phyloP scores from a whole-genome alignment of 1,140 invertebrate genomes.

The Latrodectus geometricus region DNA sequence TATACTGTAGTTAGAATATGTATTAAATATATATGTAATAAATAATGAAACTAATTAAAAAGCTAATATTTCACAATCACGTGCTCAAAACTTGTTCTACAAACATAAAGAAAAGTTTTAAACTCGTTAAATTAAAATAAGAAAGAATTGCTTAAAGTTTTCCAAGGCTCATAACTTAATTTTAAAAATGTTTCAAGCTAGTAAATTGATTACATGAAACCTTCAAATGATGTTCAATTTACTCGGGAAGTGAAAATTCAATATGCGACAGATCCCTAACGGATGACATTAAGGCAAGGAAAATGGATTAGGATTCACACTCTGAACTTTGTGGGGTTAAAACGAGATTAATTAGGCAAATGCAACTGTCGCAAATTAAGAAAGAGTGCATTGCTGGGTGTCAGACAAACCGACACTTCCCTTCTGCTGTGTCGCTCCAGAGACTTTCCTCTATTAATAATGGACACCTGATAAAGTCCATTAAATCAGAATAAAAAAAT shows the following conservation, averaged over 20 bases:
- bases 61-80: too few relatives aligned
- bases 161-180: too few relatives aligned
- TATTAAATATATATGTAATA: too few relatives aligned
- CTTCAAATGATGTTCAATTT: neutral
- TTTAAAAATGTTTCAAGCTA: too few relatives aligned
- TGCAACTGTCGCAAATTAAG: slow-evolving; percentile 49
- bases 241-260: neutral
- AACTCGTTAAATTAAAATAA: too few relatives aligned
- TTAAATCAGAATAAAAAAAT: neutral
- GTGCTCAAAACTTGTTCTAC: too few relatives aligned
- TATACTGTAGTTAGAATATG: too few relatives aligned
- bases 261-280: slow-evolving; percentile 28
- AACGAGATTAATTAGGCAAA: slow-evolving; percentile 55
- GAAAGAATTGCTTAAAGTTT: too few relatives aligned
- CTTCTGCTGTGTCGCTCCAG: neutral
- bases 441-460: neutral
- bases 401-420: neutral
- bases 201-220: neutral
- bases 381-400: slow-evolving; percentile 6
- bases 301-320: neutral
- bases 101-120: too few relatives aligned
- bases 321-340: slow-evolving; percentile 29
- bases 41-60: too few relatives aligned
- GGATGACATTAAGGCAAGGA: slow-evolving; percentile 5
- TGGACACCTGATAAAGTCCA: neutral